Evolutionary conservation across 2,888 invertebrate genomes (phyloP).

Genomic region (Trachelus stipa): DNA sequence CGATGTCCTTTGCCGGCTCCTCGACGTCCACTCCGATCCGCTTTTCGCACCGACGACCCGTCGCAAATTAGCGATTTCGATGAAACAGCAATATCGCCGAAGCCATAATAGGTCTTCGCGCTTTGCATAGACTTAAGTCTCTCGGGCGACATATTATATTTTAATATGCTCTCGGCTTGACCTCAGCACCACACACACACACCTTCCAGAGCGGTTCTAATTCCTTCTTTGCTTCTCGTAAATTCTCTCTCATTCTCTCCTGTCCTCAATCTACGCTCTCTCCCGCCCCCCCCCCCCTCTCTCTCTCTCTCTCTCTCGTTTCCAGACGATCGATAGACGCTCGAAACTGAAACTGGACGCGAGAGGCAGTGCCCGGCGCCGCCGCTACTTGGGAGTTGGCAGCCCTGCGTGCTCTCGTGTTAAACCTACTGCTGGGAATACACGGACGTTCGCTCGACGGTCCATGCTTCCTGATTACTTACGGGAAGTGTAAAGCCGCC

Average conservation of each 20-base stretch:
- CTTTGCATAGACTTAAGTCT: conserved; percentile 58
- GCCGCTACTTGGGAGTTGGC: too few species aligned
- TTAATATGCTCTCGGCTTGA: conserved; percentile 39
- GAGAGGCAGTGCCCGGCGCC: too few species aligned
- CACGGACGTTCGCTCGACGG: neutral
- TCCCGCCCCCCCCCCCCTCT: fast-evolving
- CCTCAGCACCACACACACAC: conserved; percentile 15
- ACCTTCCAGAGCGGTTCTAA: conserved; percentile 1
- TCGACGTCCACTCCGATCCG: too few species aligned
- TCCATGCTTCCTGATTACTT: conserved; percentile 43
- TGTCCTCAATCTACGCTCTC: too few species aligned
- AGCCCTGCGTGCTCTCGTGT: too few species aligned
- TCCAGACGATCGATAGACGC: too few species aligned
- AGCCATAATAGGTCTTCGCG: conserved; percentile 59
- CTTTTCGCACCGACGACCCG: neutral
- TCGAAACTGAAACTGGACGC: too few species aligned
- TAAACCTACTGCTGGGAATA: neutral
- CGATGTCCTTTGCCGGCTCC: too few species aligned
- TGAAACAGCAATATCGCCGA: conserved; percentile 61
- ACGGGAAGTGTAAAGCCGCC: conserved; percentile 64
- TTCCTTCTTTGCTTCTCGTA: neutral
- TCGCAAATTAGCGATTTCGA: conserved; percentile 57
- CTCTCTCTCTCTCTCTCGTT: too few species aligned
- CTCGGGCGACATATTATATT: conserved; percentile 35
- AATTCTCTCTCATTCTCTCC: neutral